phyloP scores from a whole-genome alignment of 2,113 vertebrate genomes.

The Pterocles burchelli region DNA sequence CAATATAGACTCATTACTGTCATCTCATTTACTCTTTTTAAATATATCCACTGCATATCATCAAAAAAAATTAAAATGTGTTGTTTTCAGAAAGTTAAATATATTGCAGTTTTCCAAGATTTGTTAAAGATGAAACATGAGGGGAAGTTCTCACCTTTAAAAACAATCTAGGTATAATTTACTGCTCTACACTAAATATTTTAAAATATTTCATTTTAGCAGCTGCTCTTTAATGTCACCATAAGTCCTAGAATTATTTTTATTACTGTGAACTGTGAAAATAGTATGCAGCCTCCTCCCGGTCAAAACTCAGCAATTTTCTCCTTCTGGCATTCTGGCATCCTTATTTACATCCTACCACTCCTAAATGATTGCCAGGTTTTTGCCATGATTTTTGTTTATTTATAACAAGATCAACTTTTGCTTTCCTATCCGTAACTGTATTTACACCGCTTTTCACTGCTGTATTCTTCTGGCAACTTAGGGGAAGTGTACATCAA shows the following conservation, averaged over 20 bases:
- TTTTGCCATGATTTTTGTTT: background rate
- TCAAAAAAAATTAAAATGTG: background rate
- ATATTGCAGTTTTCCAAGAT: background rate
- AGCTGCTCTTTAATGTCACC: constrained; percentile 3
- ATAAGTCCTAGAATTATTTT: constrained; percentile 27
- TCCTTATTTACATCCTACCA: background rate
- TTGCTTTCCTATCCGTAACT: background rate
- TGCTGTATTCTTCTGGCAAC: background rate
- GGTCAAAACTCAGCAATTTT: constrained; percentile 4
- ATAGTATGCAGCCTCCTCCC: background rate
- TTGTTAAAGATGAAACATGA: background rate
- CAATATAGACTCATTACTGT: background rate
- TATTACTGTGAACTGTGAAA: constrained; percentile 42
- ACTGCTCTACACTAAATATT: background rate
- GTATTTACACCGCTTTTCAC: background rate
- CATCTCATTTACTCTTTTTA: background rate
- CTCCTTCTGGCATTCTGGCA: background rate
- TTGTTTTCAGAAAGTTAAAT: background rate
- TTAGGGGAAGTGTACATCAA: background rate
- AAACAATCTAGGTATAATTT: background rate
- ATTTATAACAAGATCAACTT: background rate
- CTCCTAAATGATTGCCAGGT: background rate
- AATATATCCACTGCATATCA: background rate
- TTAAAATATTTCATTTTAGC: background rate
- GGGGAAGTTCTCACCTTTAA: background rate